A percentile compares a stretch with the other conserved stretches of the same genome.
Evolutionary conservation across 2,113 vertebrate species (phyloP).

Genomic region (Galbula dea): DNA sequence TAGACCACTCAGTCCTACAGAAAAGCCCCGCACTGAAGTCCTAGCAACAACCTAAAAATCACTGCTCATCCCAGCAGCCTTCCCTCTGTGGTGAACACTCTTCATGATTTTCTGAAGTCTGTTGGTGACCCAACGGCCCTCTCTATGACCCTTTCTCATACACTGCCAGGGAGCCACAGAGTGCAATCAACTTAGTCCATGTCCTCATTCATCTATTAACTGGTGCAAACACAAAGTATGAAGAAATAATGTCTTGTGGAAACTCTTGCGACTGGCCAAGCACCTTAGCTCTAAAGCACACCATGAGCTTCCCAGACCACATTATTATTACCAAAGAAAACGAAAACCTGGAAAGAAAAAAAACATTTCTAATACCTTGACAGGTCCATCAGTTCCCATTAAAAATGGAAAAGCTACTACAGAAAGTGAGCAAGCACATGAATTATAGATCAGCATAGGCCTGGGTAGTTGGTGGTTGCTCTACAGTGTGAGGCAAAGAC

Average conservation of each 20-base stretch:
- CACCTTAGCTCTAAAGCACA: not conserved
- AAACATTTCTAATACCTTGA: not conserved
- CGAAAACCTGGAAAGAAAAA: not conserved
- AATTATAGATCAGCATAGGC: not conserved
- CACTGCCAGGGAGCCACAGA: not conserved
- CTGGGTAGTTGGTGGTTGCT: fast-evolving
- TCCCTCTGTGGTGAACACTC: not conserved
- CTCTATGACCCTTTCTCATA: not conserved
- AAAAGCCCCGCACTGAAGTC: not conserved
- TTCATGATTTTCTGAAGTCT: not conserved
- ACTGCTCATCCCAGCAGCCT: not conserved
- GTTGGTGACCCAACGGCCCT: fast-evolving
- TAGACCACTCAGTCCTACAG: not conserved
- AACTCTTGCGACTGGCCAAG: not conserved
- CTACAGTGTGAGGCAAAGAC: not conserved
- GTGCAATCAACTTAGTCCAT: not conserved
- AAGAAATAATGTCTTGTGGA: not conserved
- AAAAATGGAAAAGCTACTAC: constrained; percentile 19
- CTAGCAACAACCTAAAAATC: not conserved
- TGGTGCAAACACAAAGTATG: not conserved
- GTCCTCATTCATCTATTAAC: not conserved
- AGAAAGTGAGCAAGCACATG: not conserved
- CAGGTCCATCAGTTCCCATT: constrained; percentile 10
- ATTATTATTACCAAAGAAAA: constrained; percentile 10
- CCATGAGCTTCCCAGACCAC: not conserved